These are phyloP conservation scores for Agapornis roseicollis DNA, from an alignment of 2,113 vertebrate species.

Conservation along the genomic window DNA sequence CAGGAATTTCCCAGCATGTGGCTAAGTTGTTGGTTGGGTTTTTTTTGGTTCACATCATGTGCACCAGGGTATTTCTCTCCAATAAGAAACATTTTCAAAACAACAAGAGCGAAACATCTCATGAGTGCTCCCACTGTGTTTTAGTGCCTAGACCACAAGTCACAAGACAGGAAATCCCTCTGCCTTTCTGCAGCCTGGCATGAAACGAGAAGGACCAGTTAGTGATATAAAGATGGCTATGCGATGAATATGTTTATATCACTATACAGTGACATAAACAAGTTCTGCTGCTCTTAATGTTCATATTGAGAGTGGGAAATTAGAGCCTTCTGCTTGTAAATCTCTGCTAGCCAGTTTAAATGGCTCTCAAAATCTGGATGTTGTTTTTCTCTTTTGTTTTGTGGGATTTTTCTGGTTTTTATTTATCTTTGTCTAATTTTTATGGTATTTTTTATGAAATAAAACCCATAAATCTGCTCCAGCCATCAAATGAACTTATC, in stretches of 20 bases:
- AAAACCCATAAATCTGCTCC: background rate
- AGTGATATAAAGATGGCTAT: background rate
- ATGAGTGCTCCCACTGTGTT: slow-evolving; percentile 34
- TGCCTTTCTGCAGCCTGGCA: background rate
- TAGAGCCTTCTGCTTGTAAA: background rate
- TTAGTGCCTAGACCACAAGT: slow-evolving; percentile 50
- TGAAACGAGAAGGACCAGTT: background rate
- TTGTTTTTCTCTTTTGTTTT: background rate
- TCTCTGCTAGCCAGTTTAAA: background rate
- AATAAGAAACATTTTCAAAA: slow-evolving; percentile 1
- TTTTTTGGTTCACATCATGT: background rate
- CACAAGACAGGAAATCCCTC: slow-evolving; percentile 58
- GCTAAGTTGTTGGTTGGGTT: background rate
- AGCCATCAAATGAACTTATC: background rate
- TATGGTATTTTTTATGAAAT: background rate
- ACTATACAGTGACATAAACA: background rate
- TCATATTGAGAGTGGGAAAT: background rate
- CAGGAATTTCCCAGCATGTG: background rate
- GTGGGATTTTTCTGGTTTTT: background rate
- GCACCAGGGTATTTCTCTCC: background rate
- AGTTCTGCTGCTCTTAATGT: background rate
- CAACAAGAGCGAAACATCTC: background rate
- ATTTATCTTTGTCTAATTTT: background rate
- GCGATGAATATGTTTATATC: background rate
- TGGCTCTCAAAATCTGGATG: background rate